These are phyloP conservation scores for Protonibea diacanthus DNA, from an alignment of 2,797 vertebrate species.

Conservation along the genomic window DNA sequence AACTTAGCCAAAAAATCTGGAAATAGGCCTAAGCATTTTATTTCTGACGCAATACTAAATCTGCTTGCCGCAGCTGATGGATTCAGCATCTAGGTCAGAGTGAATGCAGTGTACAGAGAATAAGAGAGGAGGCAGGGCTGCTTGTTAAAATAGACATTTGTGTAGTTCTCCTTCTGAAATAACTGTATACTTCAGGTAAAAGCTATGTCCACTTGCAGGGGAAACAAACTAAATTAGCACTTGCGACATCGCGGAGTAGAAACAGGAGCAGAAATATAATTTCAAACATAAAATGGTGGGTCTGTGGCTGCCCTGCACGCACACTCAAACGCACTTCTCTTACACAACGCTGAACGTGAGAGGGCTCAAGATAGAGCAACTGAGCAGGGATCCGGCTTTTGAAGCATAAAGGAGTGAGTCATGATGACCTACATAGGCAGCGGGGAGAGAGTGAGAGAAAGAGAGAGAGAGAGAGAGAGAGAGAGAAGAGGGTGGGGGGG, in stretches of 20 bases:
- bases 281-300: constrained; percentile 50
- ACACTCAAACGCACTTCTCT: constrained; percentile 69
- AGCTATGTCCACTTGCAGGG: constrained; percentile 1
- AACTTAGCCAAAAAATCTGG: constrained; percentile 46
- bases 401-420: constrained; percentile 87
- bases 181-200: not conserved
- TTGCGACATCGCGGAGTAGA: not conserved
- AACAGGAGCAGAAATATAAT: constrained; percentile 21
- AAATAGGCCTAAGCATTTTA: constrained; percentile 65
- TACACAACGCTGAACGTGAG: constrained; percentile 78
- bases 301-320: constrained; percentile 29
- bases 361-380: constrained; percentile 79
- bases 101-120: constrained; percentile 51
- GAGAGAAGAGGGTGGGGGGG: constrained; percentile 56
- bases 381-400: constrained; percentile 80
- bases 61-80: constrained; percentile 74
- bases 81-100: constrained; percentile 77
- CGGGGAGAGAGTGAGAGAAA: constrained; percentile 62
- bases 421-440: constrained; percentile 89
- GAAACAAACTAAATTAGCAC: constrained; percentile 21
- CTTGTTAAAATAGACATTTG: constrained; percentile 7
- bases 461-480: constrained; percentile 61
- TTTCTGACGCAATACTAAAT: constrained; percentile 73
- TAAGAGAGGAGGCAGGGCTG: constrained; percentile 14
- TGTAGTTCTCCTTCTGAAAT: constrained; percentile 1